These are phyloP conservation scores for Gymnoscopelus microlampas DNA, from an alignment of 2,797 vertebrate species.

Conservation along the genomic window DNA sequence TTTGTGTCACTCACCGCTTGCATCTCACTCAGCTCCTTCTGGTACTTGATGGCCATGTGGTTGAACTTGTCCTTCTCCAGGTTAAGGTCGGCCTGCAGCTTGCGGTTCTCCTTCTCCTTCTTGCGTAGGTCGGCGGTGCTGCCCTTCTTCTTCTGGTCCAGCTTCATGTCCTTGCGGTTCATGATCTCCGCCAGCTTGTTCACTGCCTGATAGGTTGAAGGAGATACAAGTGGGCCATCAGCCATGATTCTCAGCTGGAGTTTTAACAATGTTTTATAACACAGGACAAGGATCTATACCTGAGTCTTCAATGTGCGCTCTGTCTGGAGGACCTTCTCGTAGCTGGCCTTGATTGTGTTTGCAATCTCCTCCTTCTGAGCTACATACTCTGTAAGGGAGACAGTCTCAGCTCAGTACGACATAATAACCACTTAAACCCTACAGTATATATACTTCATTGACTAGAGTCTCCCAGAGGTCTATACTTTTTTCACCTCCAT, in stretches of 20 bases:
- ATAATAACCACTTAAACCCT: too few relatives aligned
- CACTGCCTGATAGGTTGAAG: constrained; percentile 86
- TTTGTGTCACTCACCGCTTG: constrained; percentile 86
- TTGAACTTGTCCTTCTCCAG: constrained; percentile 99
- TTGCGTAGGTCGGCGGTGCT: constrained; percentile 96
- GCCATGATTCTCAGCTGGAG: not conserved
- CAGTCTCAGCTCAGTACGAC: not conserved
- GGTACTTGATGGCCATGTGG: constrained; percentile 96
- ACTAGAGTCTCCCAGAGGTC: too few relatives aligned
- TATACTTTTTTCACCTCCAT: too few relatives aligned
- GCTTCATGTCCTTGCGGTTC: constrained; percentile 99
- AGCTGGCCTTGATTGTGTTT: constrained; percentile 85
- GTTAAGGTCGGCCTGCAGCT: constrained; percentile 96
- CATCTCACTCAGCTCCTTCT: constrained; percentile 95
- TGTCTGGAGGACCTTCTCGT: constrained; percentile 90
- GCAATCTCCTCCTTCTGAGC: constrained; percentile 88
- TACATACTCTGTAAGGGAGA: constrained; percentile 80
- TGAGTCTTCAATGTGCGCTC: constrained; percentile 97
- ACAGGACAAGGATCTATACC: constrained; percentile 70
- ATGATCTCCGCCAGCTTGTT: constrained; percentile 99
- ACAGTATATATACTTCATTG: too few relatives aligned
- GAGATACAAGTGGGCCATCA: not conserved
- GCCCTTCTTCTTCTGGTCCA: constrained; percentile 95
- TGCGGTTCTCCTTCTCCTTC: constrained; percentile 99
- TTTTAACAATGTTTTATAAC: not conserved